Evolutionary conservation across 2,888 invertebrate genomes (phyloP).

Genomic region (Apamea sordens): DNA sequence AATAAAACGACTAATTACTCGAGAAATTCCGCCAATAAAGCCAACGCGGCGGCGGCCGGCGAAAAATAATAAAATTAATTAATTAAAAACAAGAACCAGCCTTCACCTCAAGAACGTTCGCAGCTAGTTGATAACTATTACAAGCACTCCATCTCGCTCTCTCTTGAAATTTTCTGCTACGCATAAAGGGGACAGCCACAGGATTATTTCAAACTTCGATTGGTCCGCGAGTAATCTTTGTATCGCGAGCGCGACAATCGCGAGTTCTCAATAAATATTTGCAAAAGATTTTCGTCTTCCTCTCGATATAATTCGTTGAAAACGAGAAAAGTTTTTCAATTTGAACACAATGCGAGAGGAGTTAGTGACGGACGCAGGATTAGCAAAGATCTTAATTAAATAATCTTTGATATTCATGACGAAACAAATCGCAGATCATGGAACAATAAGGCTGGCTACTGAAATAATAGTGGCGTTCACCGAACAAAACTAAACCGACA

Average conservation of each 20-base stretch:
- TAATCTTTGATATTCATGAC: slow-evolving; percentile 72
- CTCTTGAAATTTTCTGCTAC: not conserved
- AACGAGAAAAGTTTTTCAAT: slow-evolving; percentile 89
- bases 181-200: slow-evolving; percentile 38
- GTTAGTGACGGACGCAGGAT: slow-evolving; percentile 76
- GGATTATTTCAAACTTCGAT: slow-evolving; percentile 45
- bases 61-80: slow-evolving; percentile 90
- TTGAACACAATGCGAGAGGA: slow-evolving; percentile 82
- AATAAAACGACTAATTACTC: slow-evolving; percentile 90
- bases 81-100: slow-evolving; percentile 87
- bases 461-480: not conserved
- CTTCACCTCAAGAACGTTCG: slow-evolving; percentile 62
- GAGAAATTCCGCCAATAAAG: slow-evolving; percentile 88
- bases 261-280: slow-evolving; percentile 83
- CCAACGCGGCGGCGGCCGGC: slow-evolving; percentile 82
- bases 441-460: slow-evolving; percentile 25
- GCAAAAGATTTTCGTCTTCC: slow-evolving; percentile 82
- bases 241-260: slow-evolving; percentile 70
- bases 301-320: slow-evolving; percentile 83
- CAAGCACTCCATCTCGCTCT: slow-evolving; percentile 40
- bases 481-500: not conserved
- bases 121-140: slow-evolving; percentile 57
- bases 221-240: slow-evolving; percentile 58
- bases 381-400: slow-evolving; percentile 82
- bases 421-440: slow-evolving; percentile 65